Base-by-base conservation (phyloP, 2,113 vertebrate genomes). In the Fregetta grallaria region DNA sequence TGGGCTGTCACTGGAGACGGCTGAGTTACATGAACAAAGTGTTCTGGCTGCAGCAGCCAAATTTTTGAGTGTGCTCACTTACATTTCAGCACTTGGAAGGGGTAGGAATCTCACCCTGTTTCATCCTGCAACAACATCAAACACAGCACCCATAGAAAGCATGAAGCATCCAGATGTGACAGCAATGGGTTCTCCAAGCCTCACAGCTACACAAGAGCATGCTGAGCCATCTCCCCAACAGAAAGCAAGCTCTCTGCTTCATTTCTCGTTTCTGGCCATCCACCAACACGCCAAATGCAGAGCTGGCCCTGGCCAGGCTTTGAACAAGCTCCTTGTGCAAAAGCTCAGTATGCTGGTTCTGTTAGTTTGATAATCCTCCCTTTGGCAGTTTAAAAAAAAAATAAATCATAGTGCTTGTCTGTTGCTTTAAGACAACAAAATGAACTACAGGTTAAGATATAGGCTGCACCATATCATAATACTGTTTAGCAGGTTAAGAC, bases 171-270 rank as follows among this genome's bases (percentile, higher is more conserved):
- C 91, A 81, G 91, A 58, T 84, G 84, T 70, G 90, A 56, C 38
- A 66, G 71, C 75, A 79, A 21, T 2, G 2, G 16, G 40, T 21
- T 78, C 76, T 92, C 47, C 76, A 67, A 76, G 38, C 45, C 94
- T 27, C 67, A 17, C 22, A 70, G 75, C 59, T 32, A 30, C 83
- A 44, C 32, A 21, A 9, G n/a, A n/a, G 56, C 2, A 1, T 38
- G 44, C n/a, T 7, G 29, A 1, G 4, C n/a, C 7, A 0, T 10
- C 32, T 70, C 58, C 36, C 22, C 38, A 13, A 1, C 2, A 47
- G 52, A 30, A 40, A 73, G 50, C 6, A 67, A 90, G 44, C 55
- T 65, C 38, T 21, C 23, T 30, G 74, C 70, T 93, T 53, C 45
- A 15, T 45, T 47, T 42, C 77, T 18, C 30, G 2, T 53, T 85